Percentiles rank a stretch among this genome's conserved stretches.
Evolutionary conservation across 2,888 invertebrate species (phyloP).

Genomic region (Synanthedon andrenaeformis): DNA sequence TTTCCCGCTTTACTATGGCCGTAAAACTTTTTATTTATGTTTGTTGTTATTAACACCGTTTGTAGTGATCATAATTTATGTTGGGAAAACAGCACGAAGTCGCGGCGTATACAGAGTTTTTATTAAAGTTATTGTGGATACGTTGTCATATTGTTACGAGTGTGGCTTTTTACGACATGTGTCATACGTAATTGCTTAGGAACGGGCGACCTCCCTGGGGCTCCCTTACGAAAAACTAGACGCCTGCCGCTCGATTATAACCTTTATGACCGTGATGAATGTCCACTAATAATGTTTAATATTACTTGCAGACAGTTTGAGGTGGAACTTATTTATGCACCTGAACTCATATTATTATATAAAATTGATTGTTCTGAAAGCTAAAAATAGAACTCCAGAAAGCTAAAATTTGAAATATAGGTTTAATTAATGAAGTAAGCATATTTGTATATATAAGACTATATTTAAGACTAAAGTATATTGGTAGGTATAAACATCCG

Average conservation of each 20-base stretch:
- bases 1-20: not conserved
- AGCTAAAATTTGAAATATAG: too few relatives aligned
- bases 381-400: too few relatives aligned
- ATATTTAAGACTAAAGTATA: too few relatives aligned
- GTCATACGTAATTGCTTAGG: conserved; percentile 56
- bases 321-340: not conserved
- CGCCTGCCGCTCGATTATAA: conserved; percentile 31
- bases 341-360: too few relatives aligned
- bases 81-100: not conserved
- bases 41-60: not conserved
- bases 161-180: conserved; percentile 51
- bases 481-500: too few relatives aligned
- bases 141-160: conserved; percentile 4
- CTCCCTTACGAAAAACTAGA: conserved; percentile 15
- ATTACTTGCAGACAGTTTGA: conserved; percentile 9
- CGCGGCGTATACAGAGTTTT: conserved; percentile 1
- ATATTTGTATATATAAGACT: too few relatives aligned
- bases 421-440: too few relatives aligned
- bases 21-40: not conserved
- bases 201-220: conserved; percentile 33
- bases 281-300: conserved; percentile 15
- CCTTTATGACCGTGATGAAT: conserved; percentile 18
- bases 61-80: not conserved
- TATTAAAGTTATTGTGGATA: conserved; percentile 35
- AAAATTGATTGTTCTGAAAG: too few relatives aligned